Evolutionary conservation across 2,797 vertebrate species (phyloP), one percentile per base, ranked within the genome.

Genomic region (Typhlichthys eigenmanni): DNA sequence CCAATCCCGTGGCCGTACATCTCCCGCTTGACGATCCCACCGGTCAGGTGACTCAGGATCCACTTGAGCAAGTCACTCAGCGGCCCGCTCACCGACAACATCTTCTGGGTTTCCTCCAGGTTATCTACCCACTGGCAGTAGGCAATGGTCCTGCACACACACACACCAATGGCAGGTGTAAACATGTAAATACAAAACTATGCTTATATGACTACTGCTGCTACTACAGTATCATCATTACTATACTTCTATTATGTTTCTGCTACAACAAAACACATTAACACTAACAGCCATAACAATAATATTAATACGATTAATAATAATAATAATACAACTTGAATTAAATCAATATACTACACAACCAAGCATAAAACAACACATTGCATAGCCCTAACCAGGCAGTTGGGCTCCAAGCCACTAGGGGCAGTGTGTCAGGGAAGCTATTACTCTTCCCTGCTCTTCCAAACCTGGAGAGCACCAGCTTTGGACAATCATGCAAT

Each of bases 111-210:
- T 90, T 98, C 95, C 2, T 96, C 94, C 74, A 98, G 92, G 79
- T 98, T 97, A 87, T 99, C 96, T 86, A 98, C 95, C 97, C 97
- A 99, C 11, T 99, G 97, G 90, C 97, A 98, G 86, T 99, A 98
- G 17, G 96, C 94, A 71, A 99, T 94, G 0, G 97, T 98, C 97
- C 97, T 98, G 83, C 5, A 61, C 34, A 57, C 48, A 61, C 2
- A 43, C 11, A 14, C 3, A 53, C 49, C 17, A 47, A 55, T 52
- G 56, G 10, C 16, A 51, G n/a, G 3, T 17, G 17, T 17, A 14
- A 47, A 24, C 13, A 59, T 34, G 24, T 47, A 43, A 43, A 47
- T 12, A 24, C 1, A 56, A 54, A 9, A 46, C 13, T 14, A n/a
- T 2, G 13, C 0, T 38, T 24, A 12, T 38, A 50, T 14, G n/a